phyloP scores from a whole-genome alignment of 2,888 invertebrate genomes.

The Volucella inflata region DNA sequence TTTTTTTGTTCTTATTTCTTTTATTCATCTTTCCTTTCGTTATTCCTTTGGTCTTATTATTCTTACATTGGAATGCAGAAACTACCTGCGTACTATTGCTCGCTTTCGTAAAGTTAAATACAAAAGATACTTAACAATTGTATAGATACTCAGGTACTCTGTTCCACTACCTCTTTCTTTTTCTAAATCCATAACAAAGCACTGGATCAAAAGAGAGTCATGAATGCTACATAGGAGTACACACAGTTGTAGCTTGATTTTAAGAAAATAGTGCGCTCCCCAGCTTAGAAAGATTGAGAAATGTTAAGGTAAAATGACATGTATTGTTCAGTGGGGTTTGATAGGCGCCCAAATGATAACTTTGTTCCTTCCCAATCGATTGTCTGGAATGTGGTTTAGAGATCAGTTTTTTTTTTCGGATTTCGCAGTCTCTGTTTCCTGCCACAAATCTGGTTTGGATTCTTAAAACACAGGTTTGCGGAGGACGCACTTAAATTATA shows the following conservation, averaged over 20 bases:
- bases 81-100: slow-evolving; percentile 36
- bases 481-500: slow-evolving; percentile 28
- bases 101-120: slow-evolving; percentile 23
- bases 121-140: slow-evolving; percentile 18
- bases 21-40: neutral
- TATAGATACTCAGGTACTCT: neutral
- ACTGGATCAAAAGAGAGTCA: slow-evolving; percentile 22
- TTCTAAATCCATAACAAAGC: slow-evolving; percentile 28
- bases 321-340: too few species aligned
- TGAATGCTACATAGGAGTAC: too few species aligned
- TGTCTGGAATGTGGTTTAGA: slow-evolving; percentile 54
- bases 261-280: too few species aligned
- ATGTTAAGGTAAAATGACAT: too few species aligned
- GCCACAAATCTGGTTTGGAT: slow-evolving; percentile 54
- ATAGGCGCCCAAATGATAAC: too few species aligned
- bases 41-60: slow-evolving; percentile 8
- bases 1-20: neutral
- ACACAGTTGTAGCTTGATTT: too few species aligned
- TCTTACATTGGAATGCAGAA: slow-evolving; percentile 18
- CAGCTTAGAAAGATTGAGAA: too few species aligned
- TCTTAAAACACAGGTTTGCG: slow-evolving; percentile 32
- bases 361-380: slow-evolving; percentile 37
- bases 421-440: neutral
- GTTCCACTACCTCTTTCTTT: neutral
- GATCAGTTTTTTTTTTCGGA: slow-evolving; percentile 36